Evolutionary conservation across 2,113 vertebrate genomes (phyloP).

Genomic region (Meles meles): DNA sequence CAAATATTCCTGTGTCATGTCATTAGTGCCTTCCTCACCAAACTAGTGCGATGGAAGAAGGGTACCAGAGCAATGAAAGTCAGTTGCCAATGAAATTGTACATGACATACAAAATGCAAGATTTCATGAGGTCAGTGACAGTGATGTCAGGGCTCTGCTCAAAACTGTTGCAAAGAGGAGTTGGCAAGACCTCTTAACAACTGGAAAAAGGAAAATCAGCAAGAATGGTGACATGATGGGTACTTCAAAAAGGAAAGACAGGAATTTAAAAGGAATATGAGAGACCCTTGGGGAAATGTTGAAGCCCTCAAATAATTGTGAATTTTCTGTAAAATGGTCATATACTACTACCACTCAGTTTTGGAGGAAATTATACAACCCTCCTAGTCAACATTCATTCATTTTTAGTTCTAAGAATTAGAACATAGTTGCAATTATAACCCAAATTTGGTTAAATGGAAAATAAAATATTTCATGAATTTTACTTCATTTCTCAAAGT

Average conservation of each 20-base stretch:
- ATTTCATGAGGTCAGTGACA: background rate
- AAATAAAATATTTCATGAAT: background rate
- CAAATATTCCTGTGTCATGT: background rate
- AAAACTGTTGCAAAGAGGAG: background rate
- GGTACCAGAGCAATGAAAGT: background rate
- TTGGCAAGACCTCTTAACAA: background rate
- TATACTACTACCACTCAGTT: background rate
- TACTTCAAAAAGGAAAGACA: background rate
- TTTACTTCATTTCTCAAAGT: conserved; percentile 4
- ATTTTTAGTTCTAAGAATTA: background rate
- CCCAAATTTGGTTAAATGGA: background rate
- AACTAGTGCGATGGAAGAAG: background rate
- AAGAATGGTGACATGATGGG: background rate
- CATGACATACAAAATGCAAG: background rate
- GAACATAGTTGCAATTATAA: background rate
- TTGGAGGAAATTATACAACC: background rate
- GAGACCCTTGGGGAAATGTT: background rate
- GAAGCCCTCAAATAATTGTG: background rate
- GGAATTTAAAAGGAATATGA: background rate
- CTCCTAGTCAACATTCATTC: background rate
- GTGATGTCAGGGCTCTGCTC: background rate
- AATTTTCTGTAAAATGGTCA: background rate
- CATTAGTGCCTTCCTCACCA: background rate
- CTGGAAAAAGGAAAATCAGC: background rate
- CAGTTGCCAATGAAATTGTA: background rate